Evolutionary conservation across 2,797 vertebrate species (phyloP), one percentile per base, ranked within the genome.

Genomic region (Hydrocynus forskahlii): DNA sequence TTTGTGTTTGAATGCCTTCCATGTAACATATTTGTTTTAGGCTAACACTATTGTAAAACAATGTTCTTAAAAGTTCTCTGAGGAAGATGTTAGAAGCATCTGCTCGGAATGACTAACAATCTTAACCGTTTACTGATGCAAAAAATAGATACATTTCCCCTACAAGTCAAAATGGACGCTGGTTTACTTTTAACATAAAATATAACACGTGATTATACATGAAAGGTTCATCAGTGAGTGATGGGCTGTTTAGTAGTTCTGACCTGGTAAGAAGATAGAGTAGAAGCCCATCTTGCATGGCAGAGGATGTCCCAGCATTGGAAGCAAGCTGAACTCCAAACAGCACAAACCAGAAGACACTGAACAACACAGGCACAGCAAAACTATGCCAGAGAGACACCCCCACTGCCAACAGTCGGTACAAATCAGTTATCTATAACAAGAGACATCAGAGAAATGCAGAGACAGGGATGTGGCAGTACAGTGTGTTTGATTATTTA

Each of bases 181-280:
- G 10, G 43, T 45, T 45, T 45, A 45, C 43, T 45, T 45, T 45
- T 45, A 6, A 45, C 43, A 45, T 45, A 45, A 10, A 45, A 45
- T 45, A 5, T 45, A 45, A 7, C 43, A 45, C 1, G 10, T 12
- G 12, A 50, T 50, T 50, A 12, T 50, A 10, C 12, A 50, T 50
- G 54, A 55, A 55, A 5, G 1, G 19, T 5, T 55, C 19, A 19
- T 29, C 29, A 62, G 12, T 62, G n/a, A n/a, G n/a, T n/a, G n/a
- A n/a, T n/a, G n/a, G n/a, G n/a, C n/a, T n/a, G n/a, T n/a, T n/a
- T 38, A 67, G 19, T 73, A 35, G 4, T 0, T 4, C 76, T 45
- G 87, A 97, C 96, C 96, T 96, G 76, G 94, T 95, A 48, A 97
- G 94, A 81, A 96, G 84, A 87, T 95, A 79, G 84, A 96, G 95